Evolutionary conservation across 2,113 vertebrate genomes (phyloP).

Genomic region (Tupaia chinensis): DNA sequence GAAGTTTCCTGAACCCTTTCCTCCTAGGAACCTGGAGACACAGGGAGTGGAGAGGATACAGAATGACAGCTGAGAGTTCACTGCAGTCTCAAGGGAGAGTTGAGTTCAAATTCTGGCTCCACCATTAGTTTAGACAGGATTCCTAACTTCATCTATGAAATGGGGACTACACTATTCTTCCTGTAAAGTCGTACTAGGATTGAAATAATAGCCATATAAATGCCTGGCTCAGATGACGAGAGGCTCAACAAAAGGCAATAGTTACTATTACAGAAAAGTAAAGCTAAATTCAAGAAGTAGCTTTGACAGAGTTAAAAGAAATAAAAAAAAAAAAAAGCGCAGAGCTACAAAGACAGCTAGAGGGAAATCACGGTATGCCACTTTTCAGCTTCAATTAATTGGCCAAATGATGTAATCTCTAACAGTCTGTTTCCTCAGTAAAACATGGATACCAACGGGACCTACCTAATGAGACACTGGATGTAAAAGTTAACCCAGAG

Average conservation of each 20-base stretch:
- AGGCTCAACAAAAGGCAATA: not conserved
- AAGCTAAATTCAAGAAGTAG: not conserved
- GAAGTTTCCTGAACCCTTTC: not conserved
- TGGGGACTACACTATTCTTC: not conserved
- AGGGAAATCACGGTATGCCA: not conserved
- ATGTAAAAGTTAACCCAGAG: not conserved
- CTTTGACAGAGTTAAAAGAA: not conserved
- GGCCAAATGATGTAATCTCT: not conserved
- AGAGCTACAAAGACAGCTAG: not conserved
- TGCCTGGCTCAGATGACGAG: not conserved
- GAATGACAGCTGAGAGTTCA: not conserved
- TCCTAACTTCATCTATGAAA: not conserved
- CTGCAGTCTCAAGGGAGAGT: not conserved
- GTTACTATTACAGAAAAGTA: not conserved
- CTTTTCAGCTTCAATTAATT: not conserved
- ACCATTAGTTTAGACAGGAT: not conserved
- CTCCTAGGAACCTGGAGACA: not conserved
- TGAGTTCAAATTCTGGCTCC: not conserved
- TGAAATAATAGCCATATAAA: not conserved
- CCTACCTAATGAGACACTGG: not conserved
- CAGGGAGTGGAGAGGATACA: not conserved
- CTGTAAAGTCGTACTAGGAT: not conserved
- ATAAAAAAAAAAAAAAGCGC: not conserved
- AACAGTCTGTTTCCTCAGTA: not conserved
- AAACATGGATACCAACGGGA: not conserved